Percentiles rank a stretch among this genome's conserved stretches.
Conservation (phyloP, 2,888 invertebrate genomes). For the Lycophotia porphyrea region DNA sequence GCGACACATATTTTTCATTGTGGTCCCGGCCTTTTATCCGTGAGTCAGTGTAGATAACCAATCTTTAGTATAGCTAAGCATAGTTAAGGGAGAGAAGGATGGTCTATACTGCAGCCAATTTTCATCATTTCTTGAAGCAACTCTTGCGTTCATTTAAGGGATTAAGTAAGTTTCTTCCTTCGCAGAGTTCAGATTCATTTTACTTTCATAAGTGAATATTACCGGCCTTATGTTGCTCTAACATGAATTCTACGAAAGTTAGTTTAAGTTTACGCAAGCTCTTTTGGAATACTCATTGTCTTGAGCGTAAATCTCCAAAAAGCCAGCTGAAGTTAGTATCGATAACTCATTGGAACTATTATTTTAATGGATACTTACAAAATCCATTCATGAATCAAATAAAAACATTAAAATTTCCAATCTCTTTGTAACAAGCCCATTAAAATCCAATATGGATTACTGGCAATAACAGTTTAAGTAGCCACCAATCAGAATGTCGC, state of each 20-base stretch:
- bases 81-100: not conserved
- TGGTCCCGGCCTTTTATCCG: not conserved
- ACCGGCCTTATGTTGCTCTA: not conserved
- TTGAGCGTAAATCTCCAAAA: slow-evolving; percentile 4
- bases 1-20: slow-evolving; percentile 4
- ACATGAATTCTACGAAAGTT: slow-evolving; percentile 15
- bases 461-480: slow-evolving; percentile 27
- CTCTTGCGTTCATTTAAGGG: not conserved
- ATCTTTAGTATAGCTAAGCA: not conserved
- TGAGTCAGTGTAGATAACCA: not conserved
- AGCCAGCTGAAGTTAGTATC: slow-evolving; percentile 1
- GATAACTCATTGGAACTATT: slow-evolving; percentile 36
- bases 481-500: slow-evolving; percentile 32
- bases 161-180: not conserved
- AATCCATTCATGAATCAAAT: slow-evolving; percentile 37
- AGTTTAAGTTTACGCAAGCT: slow-evolving; percentile 8
- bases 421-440: slow-evolving; percentile 33
- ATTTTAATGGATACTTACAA: slow-evolving; percentile 34
- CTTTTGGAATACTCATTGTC: slow-evolving; percentile 21
- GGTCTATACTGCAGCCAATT: not conserved
- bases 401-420: slow-evolving; percentile 35
- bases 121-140: not conserved
- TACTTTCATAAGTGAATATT: slow-evolving; percentile 18
- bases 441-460: slow-evolving; percentile 40
- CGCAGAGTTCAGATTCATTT: slow-evolving; percentile 8